phyloP scores from a whole-genome alignment of 2,797 vertebrate species.

The Notolabrus celidotus region DNA sequence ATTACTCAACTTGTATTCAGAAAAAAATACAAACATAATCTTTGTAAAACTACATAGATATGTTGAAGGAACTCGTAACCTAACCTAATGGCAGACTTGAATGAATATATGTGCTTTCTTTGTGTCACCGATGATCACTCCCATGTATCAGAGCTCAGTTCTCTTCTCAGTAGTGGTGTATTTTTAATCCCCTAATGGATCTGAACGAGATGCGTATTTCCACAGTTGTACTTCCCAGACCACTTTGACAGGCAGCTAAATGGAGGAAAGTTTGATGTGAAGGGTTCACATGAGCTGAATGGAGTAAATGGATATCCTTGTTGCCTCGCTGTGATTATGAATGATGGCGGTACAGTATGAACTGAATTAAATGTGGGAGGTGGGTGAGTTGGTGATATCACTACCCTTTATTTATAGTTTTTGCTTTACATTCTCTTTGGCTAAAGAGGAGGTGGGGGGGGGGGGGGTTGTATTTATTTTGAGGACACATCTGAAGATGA shows the following conservation, averaged over 20 bases:
- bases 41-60: no score
- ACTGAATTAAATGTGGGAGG: conserved; percentile 6
- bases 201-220: conserved; percentile 65
- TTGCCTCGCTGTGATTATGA: conserved; percentile 10
- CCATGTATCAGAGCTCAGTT: conserved; percentile 14
- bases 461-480: conserved; percentile 31
- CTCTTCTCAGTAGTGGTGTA: conserved; percentile 57
- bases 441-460: neutral
- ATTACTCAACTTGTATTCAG: no score
- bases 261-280: conserved; percentile 21
- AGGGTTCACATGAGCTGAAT: conserved; percentile 37
- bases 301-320: conserved; percentile 50
- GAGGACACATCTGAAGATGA: conserved; percentile 55
- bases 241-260: conserved; percentile 30
- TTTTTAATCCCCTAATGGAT: conserved; percentile 78
- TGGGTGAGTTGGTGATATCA: conserved; percentile 35
- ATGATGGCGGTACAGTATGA: conserved; percentile 40
- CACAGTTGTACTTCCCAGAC: conserved; percentile 27
- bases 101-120: neutral
- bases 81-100: neutral
- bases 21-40: no score
- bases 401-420: conserved; percentile 38
- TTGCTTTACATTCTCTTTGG: conserved; percentile 25
- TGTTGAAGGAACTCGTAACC: neutral
- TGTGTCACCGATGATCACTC: neutral